Evolutionary conservation across 2,888 invertebrate species (phyloP), one percentile per base, ranked within the genome.

Genomic region (Tridacna gigas): DNA sequence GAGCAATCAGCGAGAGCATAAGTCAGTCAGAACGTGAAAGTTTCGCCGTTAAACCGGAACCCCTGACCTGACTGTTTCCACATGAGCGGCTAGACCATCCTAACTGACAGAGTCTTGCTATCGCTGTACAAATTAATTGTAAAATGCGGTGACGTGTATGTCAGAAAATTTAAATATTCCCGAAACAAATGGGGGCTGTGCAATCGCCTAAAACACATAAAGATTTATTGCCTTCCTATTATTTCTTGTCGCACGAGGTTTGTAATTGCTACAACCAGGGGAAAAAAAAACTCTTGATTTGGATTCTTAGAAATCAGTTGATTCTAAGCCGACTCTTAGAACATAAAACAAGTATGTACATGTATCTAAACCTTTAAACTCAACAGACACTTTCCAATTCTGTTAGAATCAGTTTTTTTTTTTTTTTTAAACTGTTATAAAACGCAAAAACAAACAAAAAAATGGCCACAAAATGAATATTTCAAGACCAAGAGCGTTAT

Each of bases 101-200:
- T 78, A 80, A 77, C 75, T 84, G 84, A 80, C 80, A 84, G 73
- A 78, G 69, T 66, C 75, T 78, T 79, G 79, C 78, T 63, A 65
- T 67, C 56, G 61, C 66, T 51, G 67, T 45, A 51, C 71, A 79
- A 82, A 85, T 85, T 85, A 85, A 85, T 85, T 82, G 82, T 77
- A 66, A 48, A 66, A 79, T 65, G 74, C 76, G 74, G 79, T 82
- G 82, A 77, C 79, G 77, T 77, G 67, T 56, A 25, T 80, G 82
- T 82, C 82, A 78, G 82, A 82, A 85, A 77, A 85, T 85, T 85
- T 82, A 81, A 85, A 85, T 85, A 85, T 85, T 82, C 80, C 51
- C 48, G 71, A 71, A 71, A 71, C 71, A 71, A 71, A 71, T 71
- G 71, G 71, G 51, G 51, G 71, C 71, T 71, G 71, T 74, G 85